Conservation (phyloP, 2,797 vertebrate species). For the Todus mexicanus region DNA sequence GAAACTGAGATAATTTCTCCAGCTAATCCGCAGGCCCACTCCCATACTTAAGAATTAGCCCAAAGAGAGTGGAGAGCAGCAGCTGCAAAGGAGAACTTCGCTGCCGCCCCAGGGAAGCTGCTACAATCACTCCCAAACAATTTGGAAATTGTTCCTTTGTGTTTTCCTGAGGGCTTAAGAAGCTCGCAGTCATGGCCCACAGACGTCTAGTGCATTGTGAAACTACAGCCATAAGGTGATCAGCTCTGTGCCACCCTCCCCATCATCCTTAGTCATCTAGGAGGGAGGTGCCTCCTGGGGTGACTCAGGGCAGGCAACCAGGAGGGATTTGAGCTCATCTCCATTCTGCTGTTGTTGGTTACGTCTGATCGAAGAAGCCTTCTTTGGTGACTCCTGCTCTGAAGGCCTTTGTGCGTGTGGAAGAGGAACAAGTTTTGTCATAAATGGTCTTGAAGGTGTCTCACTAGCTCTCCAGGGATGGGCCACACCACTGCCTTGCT, state of each 20-base stretch:
- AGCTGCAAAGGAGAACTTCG: background rate
- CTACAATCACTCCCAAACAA: background rate
- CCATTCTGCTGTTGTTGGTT: background rate
- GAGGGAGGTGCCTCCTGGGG: background rate
- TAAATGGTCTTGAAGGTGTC: background rate
- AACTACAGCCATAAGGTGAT: background rate
- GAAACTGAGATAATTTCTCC: background rate
- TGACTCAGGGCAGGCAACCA: background rate
- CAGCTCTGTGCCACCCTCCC: background rate
- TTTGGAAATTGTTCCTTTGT: background rate
- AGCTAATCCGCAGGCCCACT: background rate
- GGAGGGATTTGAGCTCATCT: background rate
- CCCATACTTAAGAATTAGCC: background rate
- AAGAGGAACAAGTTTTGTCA: background rate
- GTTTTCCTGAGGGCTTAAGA: conserved; percentile 33
- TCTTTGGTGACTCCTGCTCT: rapidly evolving
- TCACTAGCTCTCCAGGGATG: rapidly evolving
- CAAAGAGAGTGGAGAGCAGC: background rate
- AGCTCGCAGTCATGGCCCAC: background rate
- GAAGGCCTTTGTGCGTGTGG: rapidly evolving
- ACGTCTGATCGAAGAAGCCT: rapidly evolving
- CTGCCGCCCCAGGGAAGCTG: background rate
- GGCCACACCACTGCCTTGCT: background rate
- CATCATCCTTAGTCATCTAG: background rate
- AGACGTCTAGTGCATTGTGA: background rate